Evolutionary conservation across 2,113 vertebrate genomes (phyloP), one percentile per base, ranked within the genome.

Genomic region (Ictidomys tridecemlineatus): DNA sequence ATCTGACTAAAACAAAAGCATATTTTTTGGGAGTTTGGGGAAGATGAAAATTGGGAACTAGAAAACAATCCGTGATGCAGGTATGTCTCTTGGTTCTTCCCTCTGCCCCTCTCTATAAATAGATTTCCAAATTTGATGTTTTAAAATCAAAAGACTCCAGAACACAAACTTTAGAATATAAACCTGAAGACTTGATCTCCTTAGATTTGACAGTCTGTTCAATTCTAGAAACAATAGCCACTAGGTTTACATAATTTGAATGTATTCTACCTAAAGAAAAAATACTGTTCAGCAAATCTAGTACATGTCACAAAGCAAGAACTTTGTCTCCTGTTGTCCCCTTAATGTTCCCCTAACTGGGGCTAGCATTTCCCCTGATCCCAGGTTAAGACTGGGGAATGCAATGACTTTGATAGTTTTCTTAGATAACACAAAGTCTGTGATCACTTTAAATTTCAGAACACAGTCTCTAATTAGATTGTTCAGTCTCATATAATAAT

Each of bases 391-490:
- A 70, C 45, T 83, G 37, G 37, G 73, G 65, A 87, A 87, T 80
- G 26, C 51, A 94, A n/a, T 80, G 79, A 39, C 65, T 92, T 95
- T 85, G 58, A 22, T 45, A 12, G 34, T 37, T 76, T 63, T 20
- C 78, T 73, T 67, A 34, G 13, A 39, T 89, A 92, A 56, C 63
- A 45, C 20, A 85, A 72, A 95, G 32, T 56, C 76, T 79, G 1
- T 34, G 18, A 58, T 92, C 87, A 93, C 69, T 96, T 90, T 91
- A 85, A 93, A 91, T 93, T 61, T 91, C 8, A 58, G 45, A 96
- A n/a, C 53, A 94, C 14, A 69, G 73, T 78, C 30, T 79, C 70
- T 32, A 58, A n/a, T 69, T 72, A 86, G 39, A 79, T 34, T 28
- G 18, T 65, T 87, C 70, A 30, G 72, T 88, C 16, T 9, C 42